These are phyloP conservation scores for Struthio camelus DNA, from an alignment of 2,113 vertebrate genomes.

Conservation along the genomic window DNA sequence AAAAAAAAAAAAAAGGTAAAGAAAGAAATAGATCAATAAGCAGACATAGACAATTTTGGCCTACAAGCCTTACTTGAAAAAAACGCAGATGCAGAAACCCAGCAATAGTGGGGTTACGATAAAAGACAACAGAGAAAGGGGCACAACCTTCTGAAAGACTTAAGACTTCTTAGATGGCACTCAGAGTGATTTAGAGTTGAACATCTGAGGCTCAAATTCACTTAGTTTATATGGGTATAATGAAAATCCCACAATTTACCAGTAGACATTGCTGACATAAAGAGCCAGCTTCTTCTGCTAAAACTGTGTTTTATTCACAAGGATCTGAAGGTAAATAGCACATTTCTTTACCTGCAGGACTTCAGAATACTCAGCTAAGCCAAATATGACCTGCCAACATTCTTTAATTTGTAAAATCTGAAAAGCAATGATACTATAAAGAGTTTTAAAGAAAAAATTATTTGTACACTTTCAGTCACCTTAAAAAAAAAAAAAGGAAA, in stretches of 20 bases:
- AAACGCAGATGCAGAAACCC: neutral
- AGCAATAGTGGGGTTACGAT: neutral
- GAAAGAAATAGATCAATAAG: neutral
- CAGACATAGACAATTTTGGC: neutral
- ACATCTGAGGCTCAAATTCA: neutral
- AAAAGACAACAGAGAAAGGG: neutral
- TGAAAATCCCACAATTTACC: neutral
- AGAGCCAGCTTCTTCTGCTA: neutral
- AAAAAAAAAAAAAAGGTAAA: neutral
- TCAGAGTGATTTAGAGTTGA: neutral
- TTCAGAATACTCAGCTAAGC: neutral
- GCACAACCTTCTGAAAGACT: neutral
- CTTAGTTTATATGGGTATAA: neutral
- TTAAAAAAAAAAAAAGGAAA: too few species aligned
- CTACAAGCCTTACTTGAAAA: neutral
- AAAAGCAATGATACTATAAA: neutral
- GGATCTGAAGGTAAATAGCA: too few species aligned
- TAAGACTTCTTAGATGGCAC: neutral
- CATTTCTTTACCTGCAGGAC: neutral
- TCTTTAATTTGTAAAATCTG: neutral
- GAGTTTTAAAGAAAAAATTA: neutral
- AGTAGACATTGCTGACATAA: neutral
- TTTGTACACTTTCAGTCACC: neutral
- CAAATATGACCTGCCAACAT: neutral
- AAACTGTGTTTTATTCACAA: neutral